Conservation (phyloP, 1,140 invertebrate species). For the Belonocnema kinseyi region DNA sequence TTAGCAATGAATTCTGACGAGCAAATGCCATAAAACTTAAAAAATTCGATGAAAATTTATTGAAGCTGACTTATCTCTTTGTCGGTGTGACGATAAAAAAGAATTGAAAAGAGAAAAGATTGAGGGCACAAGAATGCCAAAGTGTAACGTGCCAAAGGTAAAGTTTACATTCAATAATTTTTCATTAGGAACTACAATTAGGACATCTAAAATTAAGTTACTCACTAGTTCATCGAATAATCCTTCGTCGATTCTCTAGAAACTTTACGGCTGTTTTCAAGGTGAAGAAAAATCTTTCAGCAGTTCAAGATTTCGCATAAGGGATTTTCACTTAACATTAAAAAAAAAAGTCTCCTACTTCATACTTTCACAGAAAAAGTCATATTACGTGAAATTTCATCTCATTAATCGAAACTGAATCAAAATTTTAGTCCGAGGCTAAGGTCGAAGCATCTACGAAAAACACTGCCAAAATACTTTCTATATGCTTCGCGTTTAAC, state of each 20-base stretch:
- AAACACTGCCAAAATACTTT: constrained; percentile 73
- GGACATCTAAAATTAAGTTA: background rate
- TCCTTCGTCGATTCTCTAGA: background rate
- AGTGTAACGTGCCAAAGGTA: constrained; percentile 54
- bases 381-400: background rate
- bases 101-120: background rate
- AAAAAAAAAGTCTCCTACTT: background rate
- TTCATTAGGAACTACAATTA: constrained; percentile 24
- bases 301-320: background rate
- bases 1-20: constrained; percentile 30
- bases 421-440: constrained; percentile 68
- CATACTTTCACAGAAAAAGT: too few species aligned
- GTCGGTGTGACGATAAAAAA: constrained; percentile 26
- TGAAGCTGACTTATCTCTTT: constrained; percentile 52
- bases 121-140: constrained; percentile 42
- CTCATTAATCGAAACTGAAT: constrained; percentile 58
- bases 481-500: constrained; percentile 72
- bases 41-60: constrained; percentile 56
- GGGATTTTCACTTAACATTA: background rate
- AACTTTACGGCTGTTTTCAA: background rate
- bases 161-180: constrained; percentile 42
- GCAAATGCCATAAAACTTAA: constrained; percentile 37
- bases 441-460: constrained; percentile 71
- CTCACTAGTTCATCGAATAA: constrained; percentile 1
- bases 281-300: constrained; percentile 1